Conservation (phyloP, 2,888 invertebrate genomes). For the Philereme transversata region DNA sequence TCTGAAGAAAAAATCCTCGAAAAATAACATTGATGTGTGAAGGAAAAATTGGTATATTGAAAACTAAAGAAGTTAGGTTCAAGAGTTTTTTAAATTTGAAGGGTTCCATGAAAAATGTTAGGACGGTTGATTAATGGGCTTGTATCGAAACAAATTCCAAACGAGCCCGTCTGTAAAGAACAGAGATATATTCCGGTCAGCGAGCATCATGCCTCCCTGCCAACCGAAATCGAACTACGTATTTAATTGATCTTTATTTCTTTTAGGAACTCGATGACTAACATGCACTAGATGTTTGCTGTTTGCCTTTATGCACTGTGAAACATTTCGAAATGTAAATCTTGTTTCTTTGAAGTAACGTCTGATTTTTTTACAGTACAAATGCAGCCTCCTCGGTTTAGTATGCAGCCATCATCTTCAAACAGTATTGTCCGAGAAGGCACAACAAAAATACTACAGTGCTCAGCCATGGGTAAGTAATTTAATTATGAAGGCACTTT, state of each 20-base stretch:
- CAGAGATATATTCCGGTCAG: constrained; percentile 63
- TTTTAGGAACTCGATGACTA: constrained; percentile 39
- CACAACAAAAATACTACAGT: constrained; percentile 95
- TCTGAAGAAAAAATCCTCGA: background rate
- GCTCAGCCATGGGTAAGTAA: constrained; percentile 93
- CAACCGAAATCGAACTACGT: constrained; percentile 54
- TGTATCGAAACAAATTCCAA: constrained; percentile 45
- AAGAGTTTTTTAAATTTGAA: background rate
- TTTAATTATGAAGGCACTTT: constrained; percentile 16
- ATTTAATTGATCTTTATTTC: constrained; percentile 52
- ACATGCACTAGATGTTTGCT: constrained; percentile 35
- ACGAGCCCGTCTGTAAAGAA: constrained; percentile 35
- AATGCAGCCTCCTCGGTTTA: constrained; percentile 94
- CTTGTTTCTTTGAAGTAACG: constrained; percentile 26
- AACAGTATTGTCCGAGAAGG: constrained; percentile 94
- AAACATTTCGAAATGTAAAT: constrained; percentile 28
- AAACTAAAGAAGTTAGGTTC: constrained; percentile 17
- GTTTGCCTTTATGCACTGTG: constrained; percentile 29
- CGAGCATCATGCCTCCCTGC: constrained; percentile 52
- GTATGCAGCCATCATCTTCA: constrained; percentile 93
- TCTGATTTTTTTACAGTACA: constrained; percentile 64
- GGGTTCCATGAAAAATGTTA: constrained; percentile 39
- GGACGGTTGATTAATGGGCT: constrained; percentile 47
- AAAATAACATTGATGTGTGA: background rate
- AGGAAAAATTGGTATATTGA: background rate